Evolutionary conservation across 2,797 vertebrate genomes (phyloP), one percentile per base, ranked within the genome.

Genomic region (Chaunax sp.): DNA sequence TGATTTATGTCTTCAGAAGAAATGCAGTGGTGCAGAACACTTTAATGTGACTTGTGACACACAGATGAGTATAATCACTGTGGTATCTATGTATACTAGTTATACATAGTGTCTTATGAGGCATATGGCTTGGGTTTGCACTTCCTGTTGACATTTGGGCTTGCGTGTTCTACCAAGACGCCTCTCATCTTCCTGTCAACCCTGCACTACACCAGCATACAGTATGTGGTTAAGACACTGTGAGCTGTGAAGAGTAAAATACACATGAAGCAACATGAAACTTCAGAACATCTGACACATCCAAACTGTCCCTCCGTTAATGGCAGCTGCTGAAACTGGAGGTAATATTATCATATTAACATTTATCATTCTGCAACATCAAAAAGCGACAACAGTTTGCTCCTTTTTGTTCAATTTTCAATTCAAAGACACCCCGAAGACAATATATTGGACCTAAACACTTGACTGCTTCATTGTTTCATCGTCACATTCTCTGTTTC

Each of bases 121-220:
- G 6, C 22, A 26, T 10, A 2, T 2, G 43, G 4, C 19, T 40
- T 23, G 1, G 1, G 4, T 57, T 76, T 67, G 79, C 61, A 77
- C 79, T 87, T 91, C 88, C 86, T 87, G 69, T 82, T 72, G n/a
- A 65, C 20, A n/a, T 56, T 46, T 68, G 37, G 35, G 50, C 1
- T 50, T 64, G 46, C 6, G 1, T 52, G 54, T 60, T 72, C 22
- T 70, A 49, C 16, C 14, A 40, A 68, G 23, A 54, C 0, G 9
- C 2, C 0, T 30, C 23, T 23, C 0, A 9, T 38, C 72, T 86
- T 85, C 80, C 79, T 85, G 78, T 83, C 20, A 58, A 14, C 16
- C 1, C 22, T 26, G 2, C 14, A 35, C 11, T 59, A 20, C 69
- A 49, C 1, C 23, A 43, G 13, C 25, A 37, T 14, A 22, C 19